A percentile compares a stretch with the other conserved stretches of the same genome.
phyloP scores from a whole-genome alignment of 2,113 vertebrate species.

The Gopherus flavomarginatus region DNA sequence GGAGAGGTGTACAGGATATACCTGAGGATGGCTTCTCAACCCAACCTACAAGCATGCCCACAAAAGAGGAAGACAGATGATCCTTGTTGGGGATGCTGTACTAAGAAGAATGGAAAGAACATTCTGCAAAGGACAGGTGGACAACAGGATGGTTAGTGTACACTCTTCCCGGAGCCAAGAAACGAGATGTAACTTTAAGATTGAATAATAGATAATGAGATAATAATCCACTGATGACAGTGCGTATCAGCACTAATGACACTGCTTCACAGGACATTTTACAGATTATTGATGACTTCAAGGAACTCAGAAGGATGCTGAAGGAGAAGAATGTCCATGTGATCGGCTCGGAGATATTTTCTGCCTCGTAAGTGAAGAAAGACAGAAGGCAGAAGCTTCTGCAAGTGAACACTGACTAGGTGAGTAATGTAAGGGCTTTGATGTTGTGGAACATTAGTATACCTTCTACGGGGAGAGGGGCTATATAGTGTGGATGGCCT shows the following conservation, averaged over 20 bases:
- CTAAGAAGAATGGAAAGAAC: neutral
- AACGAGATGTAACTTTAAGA: neutral
- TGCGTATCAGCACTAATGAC: too few species aligned
- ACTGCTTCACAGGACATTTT: too few species aligned
- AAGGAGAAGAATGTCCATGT: too few species aligned
- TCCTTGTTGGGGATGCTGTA: neutral
- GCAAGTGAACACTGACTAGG: neutral
- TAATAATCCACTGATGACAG: too few species aligned
- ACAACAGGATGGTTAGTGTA: neutral
- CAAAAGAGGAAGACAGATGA: accelerated
- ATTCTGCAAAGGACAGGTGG: neutral
- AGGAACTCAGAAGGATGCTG: too few species aligned
- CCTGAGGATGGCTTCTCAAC: neutral
- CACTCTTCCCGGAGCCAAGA: neutral
- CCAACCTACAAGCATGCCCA: neutral
- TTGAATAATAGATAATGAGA: too few species aligned
- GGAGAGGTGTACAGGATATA: neutral
- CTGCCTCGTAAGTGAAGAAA: neutral
- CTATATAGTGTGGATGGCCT: neutral
- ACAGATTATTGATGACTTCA: too few species aligned
- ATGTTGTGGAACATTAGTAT: neutral
- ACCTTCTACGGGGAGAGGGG: neutral
- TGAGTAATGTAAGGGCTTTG: neutral
- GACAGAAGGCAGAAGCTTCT: neutral
- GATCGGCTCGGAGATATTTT: neutral